Conservation (phyloP, 1,140 invertebrate species). For the Seison nebaliae region DNA sequence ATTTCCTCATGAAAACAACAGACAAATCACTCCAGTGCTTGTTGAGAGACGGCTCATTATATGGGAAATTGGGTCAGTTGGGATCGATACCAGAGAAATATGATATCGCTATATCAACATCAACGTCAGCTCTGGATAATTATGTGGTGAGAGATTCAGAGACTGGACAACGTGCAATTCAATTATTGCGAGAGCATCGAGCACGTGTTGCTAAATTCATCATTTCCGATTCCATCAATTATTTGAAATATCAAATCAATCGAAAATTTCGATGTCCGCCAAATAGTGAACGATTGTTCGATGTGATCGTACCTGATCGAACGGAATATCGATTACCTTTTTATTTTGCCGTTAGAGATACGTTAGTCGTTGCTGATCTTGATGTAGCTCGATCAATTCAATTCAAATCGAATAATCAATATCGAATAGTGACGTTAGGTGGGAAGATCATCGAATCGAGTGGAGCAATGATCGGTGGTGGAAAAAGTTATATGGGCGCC, state of each 20-base stretch:
- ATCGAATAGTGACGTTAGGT: constrained; percentile 58
- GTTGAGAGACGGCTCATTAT: too few relatives aligned
- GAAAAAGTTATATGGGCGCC: constrained; percentile 24
- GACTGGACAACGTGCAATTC: constrained; percentile 55
- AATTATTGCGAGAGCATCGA: constrained; percentile 47
- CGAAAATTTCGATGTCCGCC: constrained; percentile 41
- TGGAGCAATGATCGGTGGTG: constrained; percentile 75
- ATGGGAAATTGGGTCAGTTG: too few relatives aligned
- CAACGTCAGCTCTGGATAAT: constrained; percentile 57
- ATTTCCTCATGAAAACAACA: too few relatives aligned
- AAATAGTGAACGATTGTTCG: constrained; percentile 58
- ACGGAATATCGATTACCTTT: constrained; percentile 51
- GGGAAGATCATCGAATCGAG: constrained; percentile 67
- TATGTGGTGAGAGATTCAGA: constrained; percentile 64
- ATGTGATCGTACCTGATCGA: constrained; percentile 56
- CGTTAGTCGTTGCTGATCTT: constrained; percentile 56
- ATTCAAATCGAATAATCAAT: constrained; percentile 41
- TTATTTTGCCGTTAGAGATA: constrained; percentile 60
- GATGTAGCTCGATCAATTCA: constrained; percentile 65
- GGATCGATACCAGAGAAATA: constrained; percentile 74
- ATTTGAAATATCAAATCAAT: constrained; percentile 22
- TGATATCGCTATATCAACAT: constrained; percentile 78
- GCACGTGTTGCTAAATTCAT: constrained; percentile 32
- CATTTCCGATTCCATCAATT: constrained; percentile 34
- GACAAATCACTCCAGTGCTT: too few relatives aligned